Evolutionary conservation across 30 jellyfish, hydroid and myxozoan species (phyloP).

Genomic region (Aurelia sp.): DNA sequence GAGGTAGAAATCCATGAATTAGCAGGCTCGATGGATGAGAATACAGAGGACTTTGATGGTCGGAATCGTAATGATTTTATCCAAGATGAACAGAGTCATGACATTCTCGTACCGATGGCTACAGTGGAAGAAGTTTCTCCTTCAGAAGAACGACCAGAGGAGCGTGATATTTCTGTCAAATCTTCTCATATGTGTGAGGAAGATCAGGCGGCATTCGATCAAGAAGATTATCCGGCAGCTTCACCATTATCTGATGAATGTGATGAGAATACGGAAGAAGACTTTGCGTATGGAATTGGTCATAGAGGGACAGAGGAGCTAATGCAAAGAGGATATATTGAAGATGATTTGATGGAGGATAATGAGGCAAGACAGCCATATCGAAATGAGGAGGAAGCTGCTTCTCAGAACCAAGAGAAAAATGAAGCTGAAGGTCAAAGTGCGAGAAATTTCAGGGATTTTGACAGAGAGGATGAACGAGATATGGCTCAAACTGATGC

Average conservation of each 20-base stretch:
- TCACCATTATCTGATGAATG: neutral
- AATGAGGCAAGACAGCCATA: neutral
- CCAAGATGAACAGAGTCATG: neutral
- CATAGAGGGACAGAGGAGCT: slow-evolving; percentile 55
- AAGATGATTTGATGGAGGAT: neutral
- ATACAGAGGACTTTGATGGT: neutral
- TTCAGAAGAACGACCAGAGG: neutral
- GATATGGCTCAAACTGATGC: no score
- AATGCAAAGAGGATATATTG: slow-evolving; percentile 28
- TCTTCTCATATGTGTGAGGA: neutral
- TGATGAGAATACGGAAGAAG: neutral
- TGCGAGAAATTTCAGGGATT: no score
- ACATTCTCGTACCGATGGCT: neutral
- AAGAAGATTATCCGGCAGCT: no score
- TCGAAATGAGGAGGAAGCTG: no score
- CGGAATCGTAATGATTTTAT: neutral
- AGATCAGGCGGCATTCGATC: neutral
- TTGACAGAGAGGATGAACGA: no score
- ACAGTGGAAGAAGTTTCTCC: neutral
- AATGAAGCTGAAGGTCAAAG: no score
- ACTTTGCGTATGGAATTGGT: slow-evolving; percentile 8
- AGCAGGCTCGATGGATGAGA: neutral
- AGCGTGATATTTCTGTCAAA: neutral
- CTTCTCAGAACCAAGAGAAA: no score
- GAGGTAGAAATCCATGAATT: neutral